phyloP scores from a whole-genome alignment of 2,888 invertebrate genomes.

The Entomobrya multifasciata region DNA sequence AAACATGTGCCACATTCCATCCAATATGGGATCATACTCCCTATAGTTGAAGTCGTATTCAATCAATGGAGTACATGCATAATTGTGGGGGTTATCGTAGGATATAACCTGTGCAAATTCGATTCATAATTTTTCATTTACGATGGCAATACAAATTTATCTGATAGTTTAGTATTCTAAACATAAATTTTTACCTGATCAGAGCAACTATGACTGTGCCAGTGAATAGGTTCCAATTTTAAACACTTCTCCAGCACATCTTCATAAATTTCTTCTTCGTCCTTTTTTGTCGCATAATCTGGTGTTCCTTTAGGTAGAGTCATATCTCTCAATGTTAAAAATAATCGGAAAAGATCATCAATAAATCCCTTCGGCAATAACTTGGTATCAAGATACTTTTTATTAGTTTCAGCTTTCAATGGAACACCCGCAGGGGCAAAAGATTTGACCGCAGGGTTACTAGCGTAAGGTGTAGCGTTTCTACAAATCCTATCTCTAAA shows the following conservation, averaged over 20 bases:
- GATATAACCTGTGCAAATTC: conserved; percentile 12
- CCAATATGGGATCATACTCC: conserved; percentile 40
- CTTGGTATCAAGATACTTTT: background rate
- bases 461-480: conserved; percentile 25
- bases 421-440: background rate
- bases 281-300: conserved; percentile 16
- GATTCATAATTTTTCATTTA: too few species aligned
- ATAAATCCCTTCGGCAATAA: conserved; percentile 27
- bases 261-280: conserved; percentile 20
- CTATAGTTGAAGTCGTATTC: conserved; percentile 44
- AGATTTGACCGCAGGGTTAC: background rate
- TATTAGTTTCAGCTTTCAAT: background rate
- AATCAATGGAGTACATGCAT: conserved; percentile 30
- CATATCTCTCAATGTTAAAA: conserved; percentile 37
- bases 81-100: conserved; percentile 24
- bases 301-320: conserved; percentile 8
- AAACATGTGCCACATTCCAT: conserved; percentile 59
- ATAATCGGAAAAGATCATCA: conserved; percentile 8
- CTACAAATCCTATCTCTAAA: conserved; percentile 48
- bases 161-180: too few species aligned
- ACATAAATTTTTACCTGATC: conserved; percentile 33
- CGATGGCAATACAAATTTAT: too few species aligned
- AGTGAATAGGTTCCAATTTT: background rate
- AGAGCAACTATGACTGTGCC: conserved; percentile 52
- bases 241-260: conserved; percentile 24